Evolutionary conservation across 2,888 invertebrate genomes (phyloP).

Genomic region (Spisula solida): DNA sequence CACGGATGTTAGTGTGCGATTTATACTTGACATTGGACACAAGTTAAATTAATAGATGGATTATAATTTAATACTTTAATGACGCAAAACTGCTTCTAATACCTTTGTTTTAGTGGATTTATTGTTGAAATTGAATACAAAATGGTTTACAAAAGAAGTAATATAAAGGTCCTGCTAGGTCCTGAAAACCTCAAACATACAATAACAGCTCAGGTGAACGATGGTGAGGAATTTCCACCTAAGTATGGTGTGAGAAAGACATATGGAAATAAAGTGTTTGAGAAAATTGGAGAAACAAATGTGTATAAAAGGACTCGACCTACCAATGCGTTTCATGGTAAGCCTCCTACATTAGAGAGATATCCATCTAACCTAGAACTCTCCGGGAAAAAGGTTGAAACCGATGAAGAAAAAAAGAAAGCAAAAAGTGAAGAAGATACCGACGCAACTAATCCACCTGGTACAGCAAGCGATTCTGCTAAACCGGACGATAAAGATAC

Average conservation of each 20-base stretch:
- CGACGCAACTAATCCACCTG: constrained; percentile 27
- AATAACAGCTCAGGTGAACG: constrained; percentile 4
- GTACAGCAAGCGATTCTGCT: neutral
- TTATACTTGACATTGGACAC: constrained; percentile 12
- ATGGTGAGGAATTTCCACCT: constrained; percentile 7
- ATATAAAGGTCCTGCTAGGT: constrained; percentile 66
- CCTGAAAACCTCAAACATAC: constrained; percentile 50
- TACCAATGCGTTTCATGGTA: constrained; percentile 45
- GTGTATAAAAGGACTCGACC: constrained; percentile 73
- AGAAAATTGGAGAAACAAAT: constrained; percentile 67
- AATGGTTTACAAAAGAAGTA: constrained; percentile 66
- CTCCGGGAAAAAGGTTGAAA: constrained; percentile 68
- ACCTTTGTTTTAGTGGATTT: constrained; percentile 8
- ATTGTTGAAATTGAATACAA: neutral
- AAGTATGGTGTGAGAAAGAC: neutral
- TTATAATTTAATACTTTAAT: neutral
- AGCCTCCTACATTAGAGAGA: constrained; percentile 52
- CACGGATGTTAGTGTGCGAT: neutral
- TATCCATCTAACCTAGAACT: constrained; percentile 70
- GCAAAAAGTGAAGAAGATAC: neutral
- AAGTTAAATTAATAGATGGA: neutral
- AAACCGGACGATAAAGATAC: neutral
- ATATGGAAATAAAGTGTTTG: constrained; percentile 33
- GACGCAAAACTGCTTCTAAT: neutral
- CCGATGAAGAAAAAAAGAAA: constrained; percentile 47